phyloP scores from a whole-genome alignment of 1,140 invertebrate species.

The Nymphalis io region DNA sequence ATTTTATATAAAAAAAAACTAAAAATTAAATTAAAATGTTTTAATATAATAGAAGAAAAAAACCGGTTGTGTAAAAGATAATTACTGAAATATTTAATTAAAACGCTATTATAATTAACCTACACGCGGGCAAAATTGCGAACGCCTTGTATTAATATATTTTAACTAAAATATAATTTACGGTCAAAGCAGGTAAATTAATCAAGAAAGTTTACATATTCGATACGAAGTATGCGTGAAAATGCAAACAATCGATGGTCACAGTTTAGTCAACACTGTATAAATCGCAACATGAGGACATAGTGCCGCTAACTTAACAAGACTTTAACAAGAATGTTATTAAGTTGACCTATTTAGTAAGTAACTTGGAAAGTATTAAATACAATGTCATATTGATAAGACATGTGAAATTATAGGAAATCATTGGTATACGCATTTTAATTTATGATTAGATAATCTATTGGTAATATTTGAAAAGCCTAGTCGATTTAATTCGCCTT shows the following conservation, averaged over 20 bases:
- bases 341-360: background rate
- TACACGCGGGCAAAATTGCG: too few species aligned
- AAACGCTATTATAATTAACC: too few species aligned
- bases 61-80: too few species aligned
- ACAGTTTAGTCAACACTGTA: conserved; percentile 26
- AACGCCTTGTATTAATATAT: background rate
- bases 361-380: background rate
- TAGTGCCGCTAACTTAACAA: conserved; percentile 17
- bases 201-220: conserved; percentile 45
- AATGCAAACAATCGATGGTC: conserved; percentile 52
- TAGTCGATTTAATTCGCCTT: too few species aligned
- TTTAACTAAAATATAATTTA: conserved; percentile 26
- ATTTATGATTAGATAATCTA: background rate
- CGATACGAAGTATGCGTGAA: conserved; percentile 51
- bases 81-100: too few species aligned
- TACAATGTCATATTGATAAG: too few species aligned
- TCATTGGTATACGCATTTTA: background rate
- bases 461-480: too few species aligned
- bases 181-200: conserved; percentile 36
- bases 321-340: conserved; percentile 16
- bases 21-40: too few species aligned
- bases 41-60: too few species aligned
- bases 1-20: too few species aligned
- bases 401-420: too few species aligned
- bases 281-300: conserved; percentile 17